These are phyloP conservation scores for Halictus rubicundus DNA, from an alignment of 1,140 invertebrate species.

Conservation along the genomic window DNA sequence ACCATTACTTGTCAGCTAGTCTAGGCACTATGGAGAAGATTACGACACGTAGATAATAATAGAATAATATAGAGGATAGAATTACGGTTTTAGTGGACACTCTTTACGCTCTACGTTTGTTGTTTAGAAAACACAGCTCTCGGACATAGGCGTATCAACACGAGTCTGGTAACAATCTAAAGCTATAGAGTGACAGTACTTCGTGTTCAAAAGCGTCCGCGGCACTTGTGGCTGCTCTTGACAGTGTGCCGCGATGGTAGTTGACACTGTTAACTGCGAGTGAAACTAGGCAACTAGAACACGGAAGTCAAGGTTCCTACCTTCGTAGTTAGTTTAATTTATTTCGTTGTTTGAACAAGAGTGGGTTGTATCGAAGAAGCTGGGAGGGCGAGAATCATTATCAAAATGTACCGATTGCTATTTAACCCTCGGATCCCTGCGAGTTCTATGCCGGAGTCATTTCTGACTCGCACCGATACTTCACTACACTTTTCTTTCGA, in stretches of 20 bases:
- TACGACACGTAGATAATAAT: conserved; percentile 45
- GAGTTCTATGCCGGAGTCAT: no score
- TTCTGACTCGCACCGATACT: no score
- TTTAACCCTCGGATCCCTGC: no score
- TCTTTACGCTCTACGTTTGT: conserved; percentile 10
- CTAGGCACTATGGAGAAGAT: conserved; percentile 62
- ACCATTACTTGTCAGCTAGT: conserved; percentile 66
- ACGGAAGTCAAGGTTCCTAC: neutral
- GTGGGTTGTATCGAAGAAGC: conserved; percentile 33
- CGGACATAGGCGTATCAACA: neutral
- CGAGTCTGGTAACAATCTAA: conserved; percentile 1
- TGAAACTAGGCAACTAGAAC: neutral
- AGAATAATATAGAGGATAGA: conserved; percentile 29
- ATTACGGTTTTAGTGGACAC: conserved; percentile 21
- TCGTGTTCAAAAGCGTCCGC: neutral
- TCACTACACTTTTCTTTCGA: no score
- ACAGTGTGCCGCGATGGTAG: neutral
- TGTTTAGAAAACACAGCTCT: neutral
- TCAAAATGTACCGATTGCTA: no score
- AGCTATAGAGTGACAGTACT: neutral
- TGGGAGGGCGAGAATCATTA: neutral
- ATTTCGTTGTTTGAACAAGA: neutral
- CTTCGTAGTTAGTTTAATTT: neutral
- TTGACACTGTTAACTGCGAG: neutral
- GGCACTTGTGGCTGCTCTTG: neutral